phyloP scores from a whole-genome alignment of 2,797 vertebrate species.

The Poeciliopsis turneri region DNA sequence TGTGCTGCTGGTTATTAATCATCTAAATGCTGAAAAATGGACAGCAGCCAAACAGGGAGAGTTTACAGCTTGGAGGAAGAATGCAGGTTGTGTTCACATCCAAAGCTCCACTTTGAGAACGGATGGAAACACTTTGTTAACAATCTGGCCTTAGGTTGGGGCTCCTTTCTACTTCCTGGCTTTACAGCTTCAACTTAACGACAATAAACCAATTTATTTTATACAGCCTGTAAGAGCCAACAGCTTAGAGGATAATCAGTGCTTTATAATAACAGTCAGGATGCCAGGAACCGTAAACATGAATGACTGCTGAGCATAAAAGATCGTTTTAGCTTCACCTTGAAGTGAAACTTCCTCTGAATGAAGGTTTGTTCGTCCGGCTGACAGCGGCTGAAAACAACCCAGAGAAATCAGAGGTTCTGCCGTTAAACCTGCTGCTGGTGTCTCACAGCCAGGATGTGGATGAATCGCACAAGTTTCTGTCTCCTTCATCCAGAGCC shows the following conservation, averaged over 20 bases:
- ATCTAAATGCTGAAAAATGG: slow-evolving; percentile 22
- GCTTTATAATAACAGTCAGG: neutral
- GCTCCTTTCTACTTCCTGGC: slow-evolving; percentile 10
- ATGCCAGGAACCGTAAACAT: neutral
- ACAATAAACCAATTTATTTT: slow-evolving; percentile 6
- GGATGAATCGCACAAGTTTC: neutral
- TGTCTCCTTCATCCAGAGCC: neutral
- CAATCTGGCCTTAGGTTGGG: slow-evolving; percentile 20
- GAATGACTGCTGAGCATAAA: neutral
- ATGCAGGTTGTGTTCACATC: slow-evolving; percentile 36
- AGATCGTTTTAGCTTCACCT: neutral
- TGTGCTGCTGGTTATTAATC: slow-evolving; percentile 58
- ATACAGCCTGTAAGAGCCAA: neutral
- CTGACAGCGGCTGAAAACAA: neutral
- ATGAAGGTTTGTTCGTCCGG: neutral
- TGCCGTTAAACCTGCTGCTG: neutral
- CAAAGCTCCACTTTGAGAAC: slow-evolving; percentile 9
- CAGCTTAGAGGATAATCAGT: neutral
- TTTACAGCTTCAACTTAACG: slow-evolving; percentile 7
- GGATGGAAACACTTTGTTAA: slow-evolving; percentile 21
- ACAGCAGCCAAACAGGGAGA: slow-evolving; percentile 23
- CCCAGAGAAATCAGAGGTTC: neutral
- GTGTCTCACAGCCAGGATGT: no score
- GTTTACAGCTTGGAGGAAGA: slow-evolving; percentile 38
- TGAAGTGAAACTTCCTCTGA: neutral